Evolutionary conservation across 2,113 vertebrate species (phyloP), one percentile per base, ranked within the genome.

Genomic region (Electrona antarctica): DNA sequence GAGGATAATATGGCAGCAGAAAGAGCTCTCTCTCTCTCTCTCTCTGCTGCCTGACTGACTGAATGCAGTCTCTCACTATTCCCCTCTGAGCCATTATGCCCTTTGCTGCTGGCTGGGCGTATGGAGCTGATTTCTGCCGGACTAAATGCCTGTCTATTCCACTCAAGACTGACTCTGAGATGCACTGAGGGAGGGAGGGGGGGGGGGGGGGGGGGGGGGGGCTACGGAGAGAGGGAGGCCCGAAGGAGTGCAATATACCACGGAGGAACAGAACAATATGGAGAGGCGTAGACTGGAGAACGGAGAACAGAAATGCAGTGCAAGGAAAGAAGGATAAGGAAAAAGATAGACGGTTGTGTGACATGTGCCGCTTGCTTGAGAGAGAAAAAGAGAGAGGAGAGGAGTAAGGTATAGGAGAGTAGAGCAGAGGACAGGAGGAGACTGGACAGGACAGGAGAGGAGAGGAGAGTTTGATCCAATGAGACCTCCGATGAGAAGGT

Each of bases 141-240:
- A 85, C 82, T 84, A 84, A 84, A 85, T 77, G 70, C 61, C 76
- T 80, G 79, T 85, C 86, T 84, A 60, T 87, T 63, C 74, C 81
- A 73, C 68, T 82, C 71, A 81, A 56, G 29, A 47, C 71, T 1
- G 56, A 67, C 59, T 75, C 61, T 60, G 55, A 59, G 69, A 45
- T 71, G 47, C 62, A 68, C 41, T 48, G 64, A 57, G 67, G 21
- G 54, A 15, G 8, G 48, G 11, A 80, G 55, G 14, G 62, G 64
- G 52, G 47, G 65, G 66, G 4, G 11, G 60, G 12, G 41, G 12
- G 57, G 60, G 50, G 52, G 64, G 59, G 21, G n/a, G 46, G 10
- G 13, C 1, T 21, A 21, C 21, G 21, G 21, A 21, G 21, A 21
- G 21, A 28, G 8, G 15, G 10, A 61, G 29, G 51, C n/a, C 11